Base-by-base conservation (phyloP, 2,113 vertebrate species). In the Sorex araneus region DNA sequence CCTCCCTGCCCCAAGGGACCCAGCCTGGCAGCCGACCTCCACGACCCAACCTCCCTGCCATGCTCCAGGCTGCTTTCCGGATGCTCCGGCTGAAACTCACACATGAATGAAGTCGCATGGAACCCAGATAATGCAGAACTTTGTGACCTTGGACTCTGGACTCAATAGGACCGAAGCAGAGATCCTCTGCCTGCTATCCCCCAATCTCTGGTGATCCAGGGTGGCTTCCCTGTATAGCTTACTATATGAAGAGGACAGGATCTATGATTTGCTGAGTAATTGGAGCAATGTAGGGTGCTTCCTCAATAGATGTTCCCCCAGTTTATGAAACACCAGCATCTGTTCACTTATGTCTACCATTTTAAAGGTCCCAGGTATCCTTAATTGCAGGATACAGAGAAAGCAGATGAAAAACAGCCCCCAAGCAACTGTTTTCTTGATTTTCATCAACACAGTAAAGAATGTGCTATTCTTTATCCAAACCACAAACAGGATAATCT, bases 401-500 rank as follows among this genome's bases (percentile, higher is more conserved):
- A 94, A 94, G 94, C 94, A 94, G 70, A 95, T 84, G 89, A 84
- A 79, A 96, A 96, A 87, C 64, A 94, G 54, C 30, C 64, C 8
- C 92, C 27, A 50, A 85, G 90, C 50, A 32, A 90, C 71, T 57
- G 43, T 95, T 94, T 93, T 76, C 92, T 93, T 34, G 45, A 19
- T 79, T 95, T 96, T 95, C 92, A 94, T 95, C 84, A 86, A 50
- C 50, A 85, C 7, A 80, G 81, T 64, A 67, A 94, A 92, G 85
- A 94, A 95, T 95, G 70, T 84, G 30, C 23, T 76, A 93, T 94
- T 64, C 63, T 87, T 95, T 82, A 77, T 84, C 92, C 94, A 94
- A 96, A 96, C 92, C 96, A 94, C 90, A 81, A 92, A 73, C 70
- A 63, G 82, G 80, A 93, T 94, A 96, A 94, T 94, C 93, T 93